Evolutionary conservation across 1,140 invertebrate genomes (phyloP).

Genomic region (Laupala kohalensis): DNA sequence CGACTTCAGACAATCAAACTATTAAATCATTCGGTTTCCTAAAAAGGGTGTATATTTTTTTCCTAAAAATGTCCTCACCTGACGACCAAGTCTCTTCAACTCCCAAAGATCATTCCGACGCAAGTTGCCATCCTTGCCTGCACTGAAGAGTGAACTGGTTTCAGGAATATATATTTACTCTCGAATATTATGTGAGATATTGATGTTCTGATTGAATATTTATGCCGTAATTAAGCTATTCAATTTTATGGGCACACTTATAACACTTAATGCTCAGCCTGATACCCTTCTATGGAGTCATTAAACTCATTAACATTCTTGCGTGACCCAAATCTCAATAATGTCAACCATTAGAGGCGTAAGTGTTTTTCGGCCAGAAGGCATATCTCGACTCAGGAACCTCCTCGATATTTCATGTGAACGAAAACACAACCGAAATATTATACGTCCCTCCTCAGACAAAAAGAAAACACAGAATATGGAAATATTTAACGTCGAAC

Average conservation of each 20-base stretch:
- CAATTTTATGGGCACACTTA: not conserved
- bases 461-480: not conserved
- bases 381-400: not conserved
- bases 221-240: not conserved
- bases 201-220: not conserved
- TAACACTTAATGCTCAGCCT: not conserved
- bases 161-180: not conserved
- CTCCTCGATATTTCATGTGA: not conserved
- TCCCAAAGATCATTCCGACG: too few species aligned
- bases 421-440: not conserved
- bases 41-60: too few species aligned
- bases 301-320: not conserved
- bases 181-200: not conserved
- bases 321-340: not conserved
- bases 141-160: not conserved
- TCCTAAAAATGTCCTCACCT: too few species aligned
- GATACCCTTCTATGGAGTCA: not conserved
- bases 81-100: too few species aligned
- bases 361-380: not conserved
- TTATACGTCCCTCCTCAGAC: too few species aligned
- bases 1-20: too few species aligned
- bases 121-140: too few species aligned
- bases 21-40: too few species aligned
- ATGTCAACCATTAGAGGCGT: not conserved
- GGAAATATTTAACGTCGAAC: not conserved